Evolutionary conservation across 2,888 invertebrate genomes (phyloP).

Genomic region (Euproctis similis): DNA sequence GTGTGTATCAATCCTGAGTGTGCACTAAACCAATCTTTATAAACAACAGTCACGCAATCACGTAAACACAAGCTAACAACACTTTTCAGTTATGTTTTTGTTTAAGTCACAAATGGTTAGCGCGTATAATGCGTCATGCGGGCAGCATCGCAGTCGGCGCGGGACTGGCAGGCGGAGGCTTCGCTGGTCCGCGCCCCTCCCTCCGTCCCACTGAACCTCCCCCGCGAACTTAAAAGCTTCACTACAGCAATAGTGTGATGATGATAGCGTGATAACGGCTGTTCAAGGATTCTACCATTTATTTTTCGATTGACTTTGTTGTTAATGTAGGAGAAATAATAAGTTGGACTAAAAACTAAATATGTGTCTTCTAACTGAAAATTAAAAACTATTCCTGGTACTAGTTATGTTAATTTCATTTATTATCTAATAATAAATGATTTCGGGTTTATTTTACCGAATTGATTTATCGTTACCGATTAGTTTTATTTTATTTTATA

Average conservation of each 20-base stretch:
- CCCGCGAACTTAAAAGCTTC: constrained; percentile 66
- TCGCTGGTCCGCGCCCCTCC: constrained; percentile 54
- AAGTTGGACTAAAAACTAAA: too few relatives aligned
- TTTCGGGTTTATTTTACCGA: too few relatives aligned
- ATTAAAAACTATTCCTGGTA: too few relatives aligned
- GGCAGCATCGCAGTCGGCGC: constrained; percentile 56
- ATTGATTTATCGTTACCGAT: too few relatives aligned
- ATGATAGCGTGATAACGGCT: constrained; percentile 71
- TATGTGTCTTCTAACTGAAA: too few relatives aligned
- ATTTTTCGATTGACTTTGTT: constrained; percentile 62
- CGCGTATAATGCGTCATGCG: constrained; percentile 46
- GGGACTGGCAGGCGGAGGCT: constrained; percentile 69
- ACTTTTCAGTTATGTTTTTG: constrained; percentile 60
- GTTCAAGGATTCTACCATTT: constrained; percentile 69
- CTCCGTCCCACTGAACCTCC: constrained; percentile 38
- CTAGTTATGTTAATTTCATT: too few relatives aligned
- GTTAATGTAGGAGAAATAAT: constrained; percentile 25
- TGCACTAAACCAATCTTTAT: constrained; percentile 17
- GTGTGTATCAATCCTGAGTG: too few relatives aligned
- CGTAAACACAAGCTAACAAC: constrained; percentile 37
- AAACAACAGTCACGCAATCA: constrained; percentile 22
- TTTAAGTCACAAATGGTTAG: constrained; percentile 35
- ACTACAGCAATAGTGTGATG: constrained; percentile 62
- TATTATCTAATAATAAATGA: too few relatives aligned
- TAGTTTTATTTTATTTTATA: too few relatives aligned